Conservation (phyloP, 2,113 vertebrate genomes). For the Psilopsiagon aymara region DNA sequence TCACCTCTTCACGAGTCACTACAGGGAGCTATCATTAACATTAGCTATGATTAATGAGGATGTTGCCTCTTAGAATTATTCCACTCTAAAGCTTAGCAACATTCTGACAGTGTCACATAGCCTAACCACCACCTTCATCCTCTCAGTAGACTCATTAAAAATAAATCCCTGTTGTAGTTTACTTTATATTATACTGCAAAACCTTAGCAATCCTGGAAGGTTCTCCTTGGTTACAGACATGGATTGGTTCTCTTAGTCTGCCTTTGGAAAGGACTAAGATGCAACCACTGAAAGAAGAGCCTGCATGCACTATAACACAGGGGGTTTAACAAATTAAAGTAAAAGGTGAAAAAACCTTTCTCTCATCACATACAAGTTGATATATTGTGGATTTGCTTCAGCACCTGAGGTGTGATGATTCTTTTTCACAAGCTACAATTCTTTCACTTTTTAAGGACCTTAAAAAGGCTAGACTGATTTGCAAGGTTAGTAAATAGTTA, state of each 20-base stretch:
- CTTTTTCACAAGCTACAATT: neutral
- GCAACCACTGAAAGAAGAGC: neutral
- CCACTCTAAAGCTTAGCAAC: conserved; percentile 58
- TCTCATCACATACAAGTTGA: neutral
- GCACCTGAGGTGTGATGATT: neutral
- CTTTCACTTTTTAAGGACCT: neutral
- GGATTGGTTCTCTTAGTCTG: neutral
- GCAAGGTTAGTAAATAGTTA: no score
- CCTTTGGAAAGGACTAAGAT: neutral
- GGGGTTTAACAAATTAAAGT: neutral
- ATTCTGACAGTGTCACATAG: conserved; percentile 49
- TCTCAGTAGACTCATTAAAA: conserved; percentile 56
- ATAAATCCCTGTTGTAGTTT: conserved; percentile 25
- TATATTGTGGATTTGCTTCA: neutral
- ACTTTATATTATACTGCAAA: neutral
- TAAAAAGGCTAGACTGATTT: no score
- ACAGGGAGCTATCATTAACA: conserved; percentile 71
- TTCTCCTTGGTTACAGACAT: neutral
- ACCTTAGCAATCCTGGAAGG: neutral
- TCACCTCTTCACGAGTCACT: conserved; percentile 69
- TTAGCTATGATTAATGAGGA: conserved; percentile 73
- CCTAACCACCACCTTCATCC: conserved; percentile 27
- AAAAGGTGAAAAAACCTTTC: neutral
- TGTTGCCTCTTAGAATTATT: conserved; percentile 69
- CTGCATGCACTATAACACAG: neutral